phyloP scores from a whole-genome alignment of 2,113 vertebrate species.

The Gavia stellata region DNA sequence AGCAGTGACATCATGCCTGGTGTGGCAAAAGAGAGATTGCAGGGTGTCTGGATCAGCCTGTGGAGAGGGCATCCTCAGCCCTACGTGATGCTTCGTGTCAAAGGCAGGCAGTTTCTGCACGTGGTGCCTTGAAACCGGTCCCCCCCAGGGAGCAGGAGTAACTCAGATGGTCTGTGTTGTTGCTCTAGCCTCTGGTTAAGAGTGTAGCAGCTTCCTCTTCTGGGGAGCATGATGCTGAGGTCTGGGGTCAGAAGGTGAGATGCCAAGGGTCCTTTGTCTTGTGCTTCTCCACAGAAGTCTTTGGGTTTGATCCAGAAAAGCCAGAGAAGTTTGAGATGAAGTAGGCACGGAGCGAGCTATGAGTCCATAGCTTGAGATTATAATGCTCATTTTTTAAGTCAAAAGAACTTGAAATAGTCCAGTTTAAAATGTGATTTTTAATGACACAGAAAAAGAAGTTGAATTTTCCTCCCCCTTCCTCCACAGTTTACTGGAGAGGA shows the following conservation, averaged over 20 bases:
- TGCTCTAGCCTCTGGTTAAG: not conserved
- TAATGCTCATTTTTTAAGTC: not conserved
- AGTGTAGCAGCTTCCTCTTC: not conserved
- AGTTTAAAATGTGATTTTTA: not conserved
- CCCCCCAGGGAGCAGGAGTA: rapidly evolving
- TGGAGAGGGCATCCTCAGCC: not conserved
- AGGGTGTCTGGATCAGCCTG: not conserved
- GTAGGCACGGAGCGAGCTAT: rapidly evolving
- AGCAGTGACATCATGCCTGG: not conserved
- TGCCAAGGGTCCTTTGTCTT: not conserved
- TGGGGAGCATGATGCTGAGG: not conserved
- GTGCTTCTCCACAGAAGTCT: not conserved
- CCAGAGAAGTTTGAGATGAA: not conserved
- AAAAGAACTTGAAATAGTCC: not conserved
- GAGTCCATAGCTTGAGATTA: rapidly evolving
- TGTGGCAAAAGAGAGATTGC: not conserved
- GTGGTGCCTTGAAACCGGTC: rapidly evolving
- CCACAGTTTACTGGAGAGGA: rapidly evolving
- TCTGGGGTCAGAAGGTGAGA: too few species aligned
- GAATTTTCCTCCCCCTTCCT: not conserved
- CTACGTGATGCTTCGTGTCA: too few species aligned
- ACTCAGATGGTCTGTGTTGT: rapidly evolving
- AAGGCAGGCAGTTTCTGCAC: not conserved
- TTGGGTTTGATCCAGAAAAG: not conserved
- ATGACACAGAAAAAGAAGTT: not conserved